Conservation (phyloP, 2,888 invertebrate genomes). For the Ornithoptera alexandrae region DNA sequence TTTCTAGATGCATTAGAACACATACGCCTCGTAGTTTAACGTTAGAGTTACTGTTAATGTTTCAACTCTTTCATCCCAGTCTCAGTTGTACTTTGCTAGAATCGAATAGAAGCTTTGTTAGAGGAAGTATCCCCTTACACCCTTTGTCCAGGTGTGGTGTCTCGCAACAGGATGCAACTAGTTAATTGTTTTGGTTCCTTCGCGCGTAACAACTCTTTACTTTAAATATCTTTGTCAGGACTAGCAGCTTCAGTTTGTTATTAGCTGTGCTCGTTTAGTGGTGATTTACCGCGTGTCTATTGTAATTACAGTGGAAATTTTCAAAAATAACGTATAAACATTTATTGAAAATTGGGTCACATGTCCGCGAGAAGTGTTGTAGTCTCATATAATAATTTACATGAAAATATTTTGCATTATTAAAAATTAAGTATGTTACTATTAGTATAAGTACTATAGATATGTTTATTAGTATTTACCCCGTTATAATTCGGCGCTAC, state of each 20-base stretch:
- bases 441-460: no score
- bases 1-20: neutral
- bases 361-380: slow-evolving; percentile 10
- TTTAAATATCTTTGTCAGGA: slow-evolving; percentile 68
- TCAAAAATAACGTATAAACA: neutral
- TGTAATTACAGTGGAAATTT: neutral
- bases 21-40: neutral
- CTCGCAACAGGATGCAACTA: slow-evolving; percentile 62
- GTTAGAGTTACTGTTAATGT: slow-evolving; percentile 16
- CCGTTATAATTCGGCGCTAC: no score
- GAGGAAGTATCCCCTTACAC: slow-evolving; percentile 76
- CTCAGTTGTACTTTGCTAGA: slow-evolving; percentile 57
- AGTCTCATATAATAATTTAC: neutral
- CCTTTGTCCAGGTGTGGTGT: slow-evolving; percentile 63
- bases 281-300: slow-evolving; percentile 39
- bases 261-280: slow-evolving; percentile 42
- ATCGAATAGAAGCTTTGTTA: slow-evolving; percentile 63
- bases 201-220: slow-evolving; percentile 62
- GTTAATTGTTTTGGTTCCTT: slow-evolving; percentile 63
- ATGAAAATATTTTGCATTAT: no score
- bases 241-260: slow-evolving; percentile 56
- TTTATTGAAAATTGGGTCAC: slow-evolving; percentile 1
- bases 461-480: no score
- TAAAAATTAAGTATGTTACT: no score
- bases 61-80: slow-evolving; percentile 44